Conservation (phyloP, 2,888 invertebrate species). For the Spilosoma lubricipeda region DNA sequence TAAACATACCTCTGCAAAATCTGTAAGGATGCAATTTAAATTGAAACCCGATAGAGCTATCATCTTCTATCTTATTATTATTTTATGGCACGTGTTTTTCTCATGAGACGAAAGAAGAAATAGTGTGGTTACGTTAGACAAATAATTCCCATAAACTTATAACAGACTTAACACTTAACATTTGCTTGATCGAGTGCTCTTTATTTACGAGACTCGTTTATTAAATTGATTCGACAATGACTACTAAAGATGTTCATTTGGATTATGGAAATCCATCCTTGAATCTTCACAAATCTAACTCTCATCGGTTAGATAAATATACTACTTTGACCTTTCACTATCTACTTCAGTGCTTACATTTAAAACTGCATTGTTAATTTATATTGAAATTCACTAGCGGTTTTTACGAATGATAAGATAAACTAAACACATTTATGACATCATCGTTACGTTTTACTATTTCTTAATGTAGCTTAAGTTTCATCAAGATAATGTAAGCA, state of each 20-base stretch:
- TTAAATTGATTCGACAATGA: not conserved
- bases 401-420: not conserved
- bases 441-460: not conserved
- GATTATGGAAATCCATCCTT: not conserved
- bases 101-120: too few relatives aligned
- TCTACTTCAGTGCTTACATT: not conserved
- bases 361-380: not conserved
- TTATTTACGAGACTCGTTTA: not conserved
- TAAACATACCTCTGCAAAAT: conserved; percentile 8
- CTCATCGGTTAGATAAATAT: not conserved
- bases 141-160: not conserved
- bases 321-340: not conserved
- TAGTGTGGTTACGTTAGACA: not conserved
- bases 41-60: not conserved
- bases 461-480: not conserved
- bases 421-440: not conserved
- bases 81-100: not conserved
- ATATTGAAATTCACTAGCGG: not conserved
- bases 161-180: not conserved
- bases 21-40: conserved; percentile 21
- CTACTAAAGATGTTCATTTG: not conserved
- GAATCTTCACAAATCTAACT: not conserved
- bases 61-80: not conserved
- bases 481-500: not conserved
- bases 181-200: not conserved